Conservation (phyloP, 2,797 vertebrate species). For the Silurus lanzhouensis region DNA sequence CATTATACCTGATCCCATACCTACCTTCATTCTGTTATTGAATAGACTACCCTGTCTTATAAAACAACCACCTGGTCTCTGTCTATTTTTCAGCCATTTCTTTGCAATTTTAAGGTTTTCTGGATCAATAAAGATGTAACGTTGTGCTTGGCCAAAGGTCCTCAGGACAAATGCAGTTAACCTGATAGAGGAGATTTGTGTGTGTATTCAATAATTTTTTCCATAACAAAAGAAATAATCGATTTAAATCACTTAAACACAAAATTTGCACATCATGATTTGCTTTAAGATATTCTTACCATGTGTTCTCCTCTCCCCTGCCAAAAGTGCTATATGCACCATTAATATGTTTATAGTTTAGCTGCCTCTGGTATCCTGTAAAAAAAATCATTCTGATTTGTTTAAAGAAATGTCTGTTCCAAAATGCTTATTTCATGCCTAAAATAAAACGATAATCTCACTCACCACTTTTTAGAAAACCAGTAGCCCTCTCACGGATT, state of each 20-base stretch:
- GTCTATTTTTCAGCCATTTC: conserved; percentile 73
- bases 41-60: conserved; percentile 74
- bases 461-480: too few species aligned
- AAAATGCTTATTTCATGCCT: too few species aligned
- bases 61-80: conserved; percentile 76
- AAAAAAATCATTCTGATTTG: background rate
- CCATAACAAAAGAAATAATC: too few species aligned
- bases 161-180: conserved; percentile 85
- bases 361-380: conserved; percentile 81
- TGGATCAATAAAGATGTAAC: conserved; percentile 62
- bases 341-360: conserved; percentile 71
- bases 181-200: conserved; percentile 63
- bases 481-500: too few species aligned
- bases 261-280: too few species aligned
- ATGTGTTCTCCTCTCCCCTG: conserved; percentile 73
- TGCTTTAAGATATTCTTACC: conserved; percentile 65
- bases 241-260: too few species aligned
- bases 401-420: too few species aligned
- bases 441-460: too few species aligned
- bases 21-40: conserved; percentile 80
- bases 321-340: conserved; percentile 81
- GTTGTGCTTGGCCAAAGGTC: conserved; percentile 29
- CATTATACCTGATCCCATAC: too few species aligned
- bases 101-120: conserved; percentile 65
- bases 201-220: background rate